These are phyloP conservation scores for Trypoxylus dichotomus DNA, from an alignment of 1,140 invertebrate species.

Conservation along the genomic window DNA sequence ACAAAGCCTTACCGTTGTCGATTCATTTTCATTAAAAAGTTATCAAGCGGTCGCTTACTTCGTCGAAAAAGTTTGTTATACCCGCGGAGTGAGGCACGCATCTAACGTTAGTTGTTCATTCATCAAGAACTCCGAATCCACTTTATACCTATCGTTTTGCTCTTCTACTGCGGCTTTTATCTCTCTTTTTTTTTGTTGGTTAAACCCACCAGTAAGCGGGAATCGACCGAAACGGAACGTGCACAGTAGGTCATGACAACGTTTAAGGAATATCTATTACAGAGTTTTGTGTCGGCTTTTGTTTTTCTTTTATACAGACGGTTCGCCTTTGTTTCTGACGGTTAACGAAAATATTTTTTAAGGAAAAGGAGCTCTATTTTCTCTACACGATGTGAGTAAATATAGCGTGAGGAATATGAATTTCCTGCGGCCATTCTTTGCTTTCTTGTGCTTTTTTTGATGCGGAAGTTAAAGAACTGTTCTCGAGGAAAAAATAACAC, in stretches of 20 bases:
- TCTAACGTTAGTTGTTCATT: slow-evolving; percentile 16
- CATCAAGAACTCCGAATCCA: slow-evolving; percentile 20
- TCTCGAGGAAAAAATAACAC: background rate
- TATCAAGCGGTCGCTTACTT: slow-evolving; percentile 24
- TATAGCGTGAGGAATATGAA: background rate
- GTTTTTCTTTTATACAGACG: slow-evolving; percentile 2
- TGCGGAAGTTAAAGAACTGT: background rate
- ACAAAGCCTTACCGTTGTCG: background rate
- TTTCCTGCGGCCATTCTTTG: background rate
- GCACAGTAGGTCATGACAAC: background rate
- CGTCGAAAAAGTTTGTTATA: slow-evolving; percentile 13
- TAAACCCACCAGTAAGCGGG: background rate
- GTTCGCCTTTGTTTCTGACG: background rate
- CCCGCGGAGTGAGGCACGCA: background rate
- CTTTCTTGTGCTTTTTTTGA: background rate
- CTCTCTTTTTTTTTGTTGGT: background rate
- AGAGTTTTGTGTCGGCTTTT: slow-evolving; percentile 7
- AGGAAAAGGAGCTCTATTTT: background rate
- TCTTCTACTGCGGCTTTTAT: background rate
- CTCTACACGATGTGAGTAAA: slow-evolving; percentile 2
- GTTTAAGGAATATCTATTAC: slow-evolving; percentile 18
- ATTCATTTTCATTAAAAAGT: slow-evolving; percentile 23
- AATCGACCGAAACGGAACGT: background rate
- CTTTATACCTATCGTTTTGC: background rate
- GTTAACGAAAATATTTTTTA: slow-evolving; percentile 17